Percentiles rank a stretch among this genome's conserved stretches.
Evolutionary conservation across 2,888 invertebrate genomes (phyloP).

Genomic region (Eristalis intricaria): DNA sequence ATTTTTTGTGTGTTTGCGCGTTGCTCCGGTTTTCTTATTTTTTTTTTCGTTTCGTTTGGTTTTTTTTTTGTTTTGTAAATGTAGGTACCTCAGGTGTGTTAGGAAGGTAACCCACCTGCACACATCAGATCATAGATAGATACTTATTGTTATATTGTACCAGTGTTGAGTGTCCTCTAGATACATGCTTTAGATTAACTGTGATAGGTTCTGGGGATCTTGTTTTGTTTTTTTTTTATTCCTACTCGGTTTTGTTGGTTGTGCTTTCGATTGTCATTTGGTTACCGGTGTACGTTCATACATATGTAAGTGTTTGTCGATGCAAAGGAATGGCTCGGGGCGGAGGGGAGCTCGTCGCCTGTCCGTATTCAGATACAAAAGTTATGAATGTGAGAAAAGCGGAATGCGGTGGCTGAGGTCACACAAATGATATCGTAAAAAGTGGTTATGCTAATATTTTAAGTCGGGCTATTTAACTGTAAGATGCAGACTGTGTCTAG

Average conservation of each 20-base stretch:
- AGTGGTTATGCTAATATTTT: constrained; percentile 71
- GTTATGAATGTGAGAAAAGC: constrained; percentile 58
- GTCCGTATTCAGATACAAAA: constrained; percentile 28
- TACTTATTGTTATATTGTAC: constrained; percentile 71
- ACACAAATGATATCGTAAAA: constrained; percentile 68
- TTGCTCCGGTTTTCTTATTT: constrained; percentile 57
- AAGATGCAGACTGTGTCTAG: constrained; percentile 45
- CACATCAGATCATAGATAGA: constrained; percentile 71
- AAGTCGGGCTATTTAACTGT: constrained; percentile 64
- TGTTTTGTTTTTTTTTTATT: constrained; percentile 54
- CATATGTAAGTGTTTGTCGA: constrained; percentile 32
- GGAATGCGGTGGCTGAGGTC: constrained; percentile 68
- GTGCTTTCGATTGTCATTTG: constrained; percentile 69
- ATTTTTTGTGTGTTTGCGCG: constrained; percentile 65
- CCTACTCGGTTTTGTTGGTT: constrained; percentile 29
- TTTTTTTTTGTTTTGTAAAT: constrained; percentile 53
- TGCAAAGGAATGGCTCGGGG: constrained; percentile 22
- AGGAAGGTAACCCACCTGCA: constrained; percentile 71
- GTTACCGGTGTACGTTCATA: constrained; percentile 41
- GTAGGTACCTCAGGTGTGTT: constrained; percentile 68
- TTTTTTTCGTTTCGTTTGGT: constrained; percentile 1
- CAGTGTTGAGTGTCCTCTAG: constrained; percentile 77
- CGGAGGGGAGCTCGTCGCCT: background rate
- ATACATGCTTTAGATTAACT: constrained; percentile 79
- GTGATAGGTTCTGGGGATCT: constrained; percentile 73